A percentile compares a stretch with the other conserved stretches of the same genome.
Evolutionary conservation across 1,140 invertebrate genomes (phyloP).

Genomic region (Cyclargus thomasi): DNA sequence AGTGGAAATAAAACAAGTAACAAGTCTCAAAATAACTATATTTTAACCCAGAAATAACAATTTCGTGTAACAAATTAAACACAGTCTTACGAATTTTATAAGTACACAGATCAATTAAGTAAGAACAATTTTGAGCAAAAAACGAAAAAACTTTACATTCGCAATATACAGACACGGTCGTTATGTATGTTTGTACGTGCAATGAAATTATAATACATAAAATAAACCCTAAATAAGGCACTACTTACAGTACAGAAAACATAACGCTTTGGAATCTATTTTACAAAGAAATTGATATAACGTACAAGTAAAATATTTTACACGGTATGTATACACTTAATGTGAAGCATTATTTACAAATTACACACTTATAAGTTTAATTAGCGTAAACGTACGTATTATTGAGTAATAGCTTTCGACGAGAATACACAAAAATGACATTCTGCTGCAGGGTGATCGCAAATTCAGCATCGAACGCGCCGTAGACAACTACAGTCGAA

Average conservation of each 20-base stretch:
- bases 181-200: constrained; percentile 20
- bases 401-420: not conserved
- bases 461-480: no score
- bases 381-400: not conserved
- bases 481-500: no score
- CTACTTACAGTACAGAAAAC: constrained; percentile 30
- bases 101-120: constrained; percentile 64
- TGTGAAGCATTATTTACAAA: constrained; percentile 11
- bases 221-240: constrained; percentile 37
- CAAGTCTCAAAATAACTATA: constrained; percentile 71
- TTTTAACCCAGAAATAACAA: constrained; percentile 70
- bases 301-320: constrained; percentile 8
- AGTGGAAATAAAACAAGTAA: constrained; percentile 30
- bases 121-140: constrained; percentile 64
- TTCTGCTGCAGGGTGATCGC: no score
- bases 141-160: constrained; percentile 51
- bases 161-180: constrained; percentile 51
- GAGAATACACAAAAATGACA: not conserved
- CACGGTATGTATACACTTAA: constrained; percentile 17
- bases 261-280: constrained; percentile 26
- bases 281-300: constrained; percentile 14
- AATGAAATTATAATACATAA: not conserved
- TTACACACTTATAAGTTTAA: constrained; percentile 13
- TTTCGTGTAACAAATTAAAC: constrained; percentile 72
- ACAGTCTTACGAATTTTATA: constrained; percentile 74